Percentiles rank a stretch among this genome's conserved stretches.
Evolutionary conservation across 2,888 invertebrate genomes (phyloP).

Genomic region (Chloroclysta siterata): DNA sequence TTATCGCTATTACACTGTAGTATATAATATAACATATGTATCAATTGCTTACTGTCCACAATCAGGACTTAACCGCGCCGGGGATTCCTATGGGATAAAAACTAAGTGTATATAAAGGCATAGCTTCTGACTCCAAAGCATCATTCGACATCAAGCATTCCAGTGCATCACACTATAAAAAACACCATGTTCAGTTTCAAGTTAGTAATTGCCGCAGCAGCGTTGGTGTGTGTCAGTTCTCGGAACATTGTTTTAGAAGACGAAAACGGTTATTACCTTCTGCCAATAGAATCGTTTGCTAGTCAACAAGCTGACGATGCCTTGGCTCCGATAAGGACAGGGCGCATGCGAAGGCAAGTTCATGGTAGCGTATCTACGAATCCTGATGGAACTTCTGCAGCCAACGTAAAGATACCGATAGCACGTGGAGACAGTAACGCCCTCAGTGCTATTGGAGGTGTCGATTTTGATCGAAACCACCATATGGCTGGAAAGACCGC

Average conservation of each 20-base stretch:
- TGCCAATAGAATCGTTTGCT: conserved; percentile 14
- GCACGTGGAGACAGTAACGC: conserved; percentile 48
- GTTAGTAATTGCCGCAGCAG: conserved; percentile 18
- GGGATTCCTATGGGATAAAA: conserved; percentile 27
- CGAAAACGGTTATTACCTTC: conserved; percentile 10
- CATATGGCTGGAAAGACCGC: conserved; percentile 47
- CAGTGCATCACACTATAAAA: not conserved
- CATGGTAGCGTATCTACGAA: conserved; percentile 39
- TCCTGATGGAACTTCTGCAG: conserved; percentile 45
- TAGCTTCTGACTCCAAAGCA: conserved; percentile 7
- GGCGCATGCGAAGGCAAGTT: conserved; percentile 44
- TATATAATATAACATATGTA: not conserved
- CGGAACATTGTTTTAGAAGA: conserved; percentile 25
- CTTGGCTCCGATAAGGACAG: conserved; percentile 14
- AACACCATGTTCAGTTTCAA: conserved; percentile 21
- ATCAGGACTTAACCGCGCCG: conserved; percentile 23
- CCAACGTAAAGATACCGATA: conserved; percentile 49
- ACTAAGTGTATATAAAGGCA: conserved; percentile 20
- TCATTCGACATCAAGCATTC: conserved; percentile 19
- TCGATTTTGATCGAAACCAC: conserved; percentile 40
- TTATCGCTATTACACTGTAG: conserved; percentile 10
- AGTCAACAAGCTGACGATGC: conserved; percentile 7
- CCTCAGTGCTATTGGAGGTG: conserved; percentile 52
- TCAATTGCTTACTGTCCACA: not conserved
- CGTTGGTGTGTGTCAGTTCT: conserved; percentile 17